Base-by-base conservation (phyloP, 1,140 invertebrate genomes). In the Lepidurus packardi region DNA sequence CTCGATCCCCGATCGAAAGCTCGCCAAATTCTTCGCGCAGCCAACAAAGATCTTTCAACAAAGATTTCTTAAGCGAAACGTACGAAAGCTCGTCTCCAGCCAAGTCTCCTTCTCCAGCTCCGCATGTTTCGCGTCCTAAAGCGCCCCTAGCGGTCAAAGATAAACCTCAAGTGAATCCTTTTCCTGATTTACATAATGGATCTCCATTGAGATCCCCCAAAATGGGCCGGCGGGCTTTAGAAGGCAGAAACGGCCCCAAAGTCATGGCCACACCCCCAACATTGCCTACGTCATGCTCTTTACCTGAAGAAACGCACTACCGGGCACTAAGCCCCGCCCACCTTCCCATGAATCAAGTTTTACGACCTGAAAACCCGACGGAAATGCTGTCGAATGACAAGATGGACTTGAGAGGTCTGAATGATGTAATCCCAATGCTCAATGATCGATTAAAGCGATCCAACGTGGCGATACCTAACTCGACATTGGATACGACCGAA, bases 201-300 rank as follows among this genome's bases (percentile, higher is more conserved):
- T n/a, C 53, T 13, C 53, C 53, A 5, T 65, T 65, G 21, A 81
- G 89, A 80, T 87, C 89, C 73, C 87, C 89, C 75, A 85, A 89
- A 85, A 87, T 89, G 88, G 87, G 88, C 78, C 83, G 87, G 73
- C 82, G 86, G 78, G 86, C 86, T 0, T 82, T 88, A 45, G 86
- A 88, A 84, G 81, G 81, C 76, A 43, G 80, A 78, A 78, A 84
- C 77, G 73, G 81, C 75, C 80, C 81, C 21, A 65, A 65, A 65
- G 53, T 9, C 3, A 13, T 21, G 21, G 53, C 53, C 13, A 13
- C 53, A 21, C 53, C 53, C 10, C 53, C 53, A 7, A 13, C 53
- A 7, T 21, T 21, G 16, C 53, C 53, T 65, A 21, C 21, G 8
- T 9, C 53, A 13, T 65, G 53, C 21, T 65, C 53, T 21, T 8